A percentile compares a stretch with the other conserved stretches of the same genome.
phyloP scores from a whole-genome alignment of 2,888 invertebrate species.

The Notodonta ziczac region DNA sequence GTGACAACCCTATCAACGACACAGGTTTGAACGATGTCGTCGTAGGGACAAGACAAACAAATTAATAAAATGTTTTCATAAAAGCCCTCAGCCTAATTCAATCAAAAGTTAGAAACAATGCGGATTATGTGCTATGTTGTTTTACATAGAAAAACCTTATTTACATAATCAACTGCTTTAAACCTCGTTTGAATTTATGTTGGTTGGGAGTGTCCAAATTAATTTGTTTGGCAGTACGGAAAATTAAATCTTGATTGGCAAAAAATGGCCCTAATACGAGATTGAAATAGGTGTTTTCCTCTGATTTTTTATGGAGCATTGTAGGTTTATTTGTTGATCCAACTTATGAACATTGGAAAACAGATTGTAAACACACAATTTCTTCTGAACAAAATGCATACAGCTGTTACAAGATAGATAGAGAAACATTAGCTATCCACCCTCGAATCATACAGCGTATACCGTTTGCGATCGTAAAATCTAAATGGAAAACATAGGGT shows the following conservation, averaged over 20 bases:
- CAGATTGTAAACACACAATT: too few relatives aligned
- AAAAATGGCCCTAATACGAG: background rate
- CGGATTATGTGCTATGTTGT: background rate
- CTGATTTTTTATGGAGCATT: too few relatives aligned
- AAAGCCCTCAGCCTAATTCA: slow-evolving; percentile 3
- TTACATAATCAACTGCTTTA: background rate
- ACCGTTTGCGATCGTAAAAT: slow-evolving; percentile 63
- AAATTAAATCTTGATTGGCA: too few relatives aligned
- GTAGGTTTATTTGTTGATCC: too few relatives aligned
- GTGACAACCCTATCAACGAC: background rate
- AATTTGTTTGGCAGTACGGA: background rate
- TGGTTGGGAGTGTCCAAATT: background rate
- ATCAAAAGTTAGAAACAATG: background rate
- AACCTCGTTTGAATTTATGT: background rate
- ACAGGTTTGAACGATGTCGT: slow-evolving; percentile 8
- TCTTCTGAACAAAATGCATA: too few relatives aligned
- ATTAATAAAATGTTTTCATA: slow-evolving; percentile 29
- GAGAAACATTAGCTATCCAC: slow-evolving; percentile 9
- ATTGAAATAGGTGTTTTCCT: background rate
- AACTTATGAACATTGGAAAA: too few relatives aligned
- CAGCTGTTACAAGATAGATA: background rate
- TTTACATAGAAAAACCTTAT: background rate
- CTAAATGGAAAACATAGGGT: slow-evolving; percentile 57
- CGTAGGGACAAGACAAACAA: slow-evolving; percentile 23
- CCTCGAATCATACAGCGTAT: slow-evolving; percentile 38